A percentile compares a stretch with the other conserved stretches of the same genome.
Evolutionary conservation across 1,140 invertebrate genomes (phyloP).

Genomic region (Eumaeus atala): DNA sequence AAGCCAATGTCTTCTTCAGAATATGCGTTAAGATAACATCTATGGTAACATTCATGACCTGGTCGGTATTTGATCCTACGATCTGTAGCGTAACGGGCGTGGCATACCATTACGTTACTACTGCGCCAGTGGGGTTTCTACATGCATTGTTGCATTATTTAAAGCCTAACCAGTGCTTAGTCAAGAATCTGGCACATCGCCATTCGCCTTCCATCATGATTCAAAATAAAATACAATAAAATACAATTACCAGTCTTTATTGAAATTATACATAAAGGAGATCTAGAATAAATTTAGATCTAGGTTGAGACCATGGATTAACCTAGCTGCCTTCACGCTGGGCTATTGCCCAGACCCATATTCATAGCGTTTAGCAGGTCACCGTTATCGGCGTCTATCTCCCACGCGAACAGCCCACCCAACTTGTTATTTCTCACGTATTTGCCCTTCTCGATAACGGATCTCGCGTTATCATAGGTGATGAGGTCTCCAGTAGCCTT

Average conservation of each 20-base stretch:
- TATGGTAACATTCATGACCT: no score
- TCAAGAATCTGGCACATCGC: neutral
- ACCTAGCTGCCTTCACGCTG: constrained; percentile 25
- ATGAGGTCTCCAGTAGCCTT: constrained; percentile 54
- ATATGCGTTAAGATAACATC: no score
- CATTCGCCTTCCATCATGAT: neutral
- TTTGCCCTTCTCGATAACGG: constrained; percentile 60
- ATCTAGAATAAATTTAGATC: neutral
- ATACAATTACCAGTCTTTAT: constrained; percentile 9
- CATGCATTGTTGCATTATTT: no score
- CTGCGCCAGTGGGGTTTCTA: no score
- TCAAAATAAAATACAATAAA: neutral
- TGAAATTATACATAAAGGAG: neutral
- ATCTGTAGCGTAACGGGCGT: no score
- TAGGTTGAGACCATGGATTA: neutral
- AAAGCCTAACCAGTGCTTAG: neutral
- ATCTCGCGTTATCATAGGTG: constrained; percentile 61
- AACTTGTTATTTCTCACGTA: constrained; percentile 64
- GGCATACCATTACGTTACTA: no score
- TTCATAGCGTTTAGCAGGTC: constrained; percentile 66
- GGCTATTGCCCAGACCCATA: constrained; percentile 58
- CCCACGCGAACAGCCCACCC: constrained; percentile 63
- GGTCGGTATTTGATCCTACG: no score
- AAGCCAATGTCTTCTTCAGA: no score
- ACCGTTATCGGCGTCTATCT: constrained; percentile 64